Conservation (phyloP, 1,140 invertebrate species). For the Choristoneura fumiferana region DNA sequence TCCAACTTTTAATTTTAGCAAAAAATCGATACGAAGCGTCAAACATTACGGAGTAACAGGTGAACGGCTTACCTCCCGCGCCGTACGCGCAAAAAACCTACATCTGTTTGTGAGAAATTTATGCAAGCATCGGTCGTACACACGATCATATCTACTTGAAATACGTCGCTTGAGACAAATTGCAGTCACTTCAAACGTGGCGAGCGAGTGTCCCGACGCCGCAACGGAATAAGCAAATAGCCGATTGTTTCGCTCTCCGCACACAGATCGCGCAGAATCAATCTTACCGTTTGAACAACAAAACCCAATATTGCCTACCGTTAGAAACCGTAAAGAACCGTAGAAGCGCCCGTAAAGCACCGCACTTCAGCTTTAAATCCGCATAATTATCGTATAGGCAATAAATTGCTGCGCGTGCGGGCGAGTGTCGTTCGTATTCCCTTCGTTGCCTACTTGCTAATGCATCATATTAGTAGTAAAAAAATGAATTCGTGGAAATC, state of each 20-base stretch:
- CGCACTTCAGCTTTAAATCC: constrained; percentile 67
- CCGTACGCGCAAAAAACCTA: constrained; percentile 52
- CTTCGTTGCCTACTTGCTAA: constrained; percentile 26
- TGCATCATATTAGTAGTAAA: constrained; percentile 10
- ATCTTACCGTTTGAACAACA: constrained; percentile 47
- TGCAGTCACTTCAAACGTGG: constrained; percentile 68
- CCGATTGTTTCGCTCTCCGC: constrained; percentile 43
- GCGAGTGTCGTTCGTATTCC: constrained; percentile 51
- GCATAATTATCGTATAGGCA: constrained; percentile 74
- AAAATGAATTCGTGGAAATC: constrained; percentile 4
- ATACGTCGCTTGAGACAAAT: constrained; percentile 68
- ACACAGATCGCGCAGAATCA: constrained; percentile 33
- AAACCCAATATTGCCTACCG: constrained; percentile 55
- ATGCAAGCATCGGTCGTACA: constrained; percentile 56
- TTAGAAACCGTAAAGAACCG: constrained; percentile 55
- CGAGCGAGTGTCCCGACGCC: constrained; percentile 44
- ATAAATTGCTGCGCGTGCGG: constrained; percentile 66
- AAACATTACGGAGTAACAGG: constrained; percentile 61
- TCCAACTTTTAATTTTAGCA: constrained; percentile 66
- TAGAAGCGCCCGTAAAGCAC: constrained; percentile 63
- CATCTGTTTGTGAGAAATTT: constrained; percentile 65
- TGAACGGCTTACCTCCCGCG: constrained; percentile 60
- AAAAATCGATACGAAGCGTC: constrained; percentile 55
- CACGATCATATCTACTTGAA: constrained; percentile 72
- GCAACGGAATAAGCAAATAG: constrained; percentile 58